Conservation (phyloP, 1,140 invertebrate genomes). For the Zaprionus capensis region DNA sequence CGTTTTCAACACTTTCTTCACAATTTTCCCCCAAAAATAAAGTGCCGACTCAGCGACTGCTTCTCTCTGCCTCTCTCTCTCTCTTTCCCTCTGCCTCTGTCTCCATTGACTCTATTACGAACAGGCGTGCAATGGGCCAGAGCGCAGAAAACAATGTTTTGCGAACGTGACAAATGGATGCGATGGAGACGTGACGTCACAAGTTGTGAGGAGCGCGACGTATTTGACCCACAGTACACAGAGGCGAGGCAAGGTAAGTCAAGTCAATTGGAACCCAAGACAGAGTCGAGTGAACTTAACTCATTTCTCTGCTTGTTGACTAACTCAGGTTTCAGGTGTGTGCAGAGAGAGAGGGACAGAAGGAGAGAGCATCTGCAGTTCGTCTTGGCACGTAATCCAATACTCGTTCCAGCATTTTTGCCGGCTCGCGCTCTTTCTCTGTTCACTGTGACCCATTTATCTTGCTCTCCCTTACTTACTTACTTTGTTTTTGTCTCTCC, state of each 20-base stretch:
- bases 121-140: slow-evolving; percentile 63
- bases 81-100: slow-evolving; percentile 10
- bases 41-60: slow-evolving; percentile 45
- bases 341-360: not conserved
- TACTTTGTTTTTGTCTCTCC: not conserved
- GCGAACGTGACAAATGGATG: slow-evolving; percentile 67
- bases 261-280: not conserved
- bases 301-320: not conserved
- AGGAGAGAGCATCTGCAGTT: not conserved
- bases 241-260: slow-evolving; percentile 1
- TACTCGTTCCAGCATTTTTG: slow-evolving; percentile 53
- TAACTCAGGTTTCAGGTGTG: slow-evolving; percentile 19
- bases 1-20: slow-evolving; percentile 83
- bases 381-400: slow-evolving; percentile 39
- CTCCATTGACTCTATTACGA: slow-evolving; percentile 65
- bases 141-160: slow-evolving; percentile 55
- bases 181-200: slow-evolving; percentile 58
- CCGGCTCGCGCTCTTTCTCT: slow-evolving; percentile 62
- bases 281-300: not conserved
- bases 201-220: not conserved
- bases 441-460: slow-evolving; percentile 70
- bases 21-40: slow-evolving; percentile 75
- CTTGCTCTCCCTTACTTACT: slow-evolving; percentile 1
- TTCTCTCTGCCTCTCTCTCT: slow-evolving; percentile 17
- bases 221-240: slow-evolving; percentile 15